Conservation (phyloP, 2,888 invertebrate species). For the Sisyra nigra region DNA sequence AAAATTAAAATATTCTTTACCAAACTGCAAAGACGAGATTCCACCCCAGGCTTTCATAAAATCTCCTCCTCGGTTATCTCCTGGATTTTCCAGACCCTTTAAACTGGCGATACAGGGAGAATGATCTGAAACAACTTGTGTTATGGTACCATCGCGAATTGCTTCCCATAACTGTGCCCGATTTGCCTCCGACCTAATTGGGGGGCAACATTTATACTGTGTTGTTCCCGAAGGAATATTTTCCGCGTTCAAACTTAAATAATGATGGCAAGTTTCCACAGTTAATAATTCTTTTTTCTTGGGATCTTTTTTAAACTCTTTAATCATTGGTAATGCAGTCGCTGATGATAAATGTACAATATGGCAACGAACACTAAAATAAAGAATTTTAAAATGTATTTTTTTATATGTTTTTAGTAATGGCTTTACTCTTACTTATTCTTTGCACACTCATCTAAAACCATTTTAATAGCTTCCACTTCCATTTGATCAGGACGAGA, state of each 20-base stretch:
- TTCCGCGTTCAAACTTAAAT: conserved; percentile 44
- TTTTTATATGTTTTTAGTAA: not conserved
- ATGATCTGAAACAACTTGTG: conserved; percentile 51
- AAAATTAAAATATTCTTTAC: too few species aligned
- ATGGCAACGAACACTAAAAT: conserved; percentile 42
- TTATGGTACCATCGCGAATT: conserved; percentile 36
- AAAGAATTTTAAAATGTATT: not conserved
- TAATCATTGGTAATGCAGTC: conserved; percentile 38
- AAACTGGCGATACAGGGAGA: conserved; percentile 49
- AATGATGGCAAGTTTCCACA: conserved; percentile 60
- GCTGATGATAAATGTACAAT: conserved; percentile 51
- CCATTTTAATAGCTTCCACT: conserved; percentile 40
- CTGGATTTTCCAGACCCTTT: conserved; percentile 26
- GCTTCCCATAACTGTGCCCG: conserved; percentile 45
- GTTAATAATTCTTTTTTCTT: conserved; percentile 38
- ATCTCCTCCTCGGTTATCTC: conserved; percentile 31
- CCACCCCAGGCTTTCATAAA: conserved; percentile 60
- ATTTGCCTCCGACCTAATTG: conserved; percentile 44
- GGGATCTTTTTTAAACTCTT: conserved; percentile 26
- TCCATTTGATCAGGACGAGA: conserved; percentile 53
- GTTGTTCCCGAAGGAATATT: conserved; percentile 44
- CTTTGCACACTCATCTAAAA: conserved; percentile 37
- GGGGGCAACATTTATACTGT: conserved; percentile 58
- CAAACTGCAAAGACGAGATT: conserved; percentile 55
- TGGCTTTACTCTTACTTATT: conserved; percentile 28